Base-by-base conservation (phyloP, 2,113 vertebrate genomes). In the Scomber japonicus region DNA sequence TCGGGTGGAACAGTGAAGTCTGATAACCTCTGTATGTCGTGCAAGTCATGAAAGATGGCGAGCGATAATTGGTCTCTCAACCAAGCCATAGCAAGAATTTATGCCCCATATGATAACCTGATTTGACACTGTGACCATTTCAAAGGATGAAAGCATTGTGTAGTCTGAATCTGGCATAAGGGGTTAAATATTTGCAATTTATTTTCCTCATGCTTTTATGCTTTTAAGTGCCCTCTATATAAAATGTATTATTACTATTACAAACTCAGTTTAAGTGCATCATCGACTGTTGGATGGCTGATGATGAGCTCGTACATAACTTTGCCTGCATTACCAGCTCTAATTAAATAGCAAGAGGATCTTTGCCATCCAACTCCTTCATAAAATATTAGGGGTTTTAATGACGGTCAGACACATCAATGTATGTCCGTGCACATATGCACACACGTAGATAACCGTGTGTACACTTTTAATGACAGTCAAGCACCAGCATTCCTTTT, bases 381-480 rank as follows among this genome's bases (percentile, higher is more conserved):
- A 82, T 89, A 75, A 90, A 88, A 88, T 79, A 89, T 89, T 80
- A 73, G 74, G 75, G 51, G 48, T 82, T 75, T 75, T 86, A 90
- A 90, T 80, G 80, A 76, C 17, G 63, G 84, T 65, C 84, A 83
- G 57, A 60, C 54, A 35, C 56, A 72, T 51, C 8, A 59, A 67
- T 45, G 31, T 55, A 59, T 61, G 69, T 27, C 15, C 46, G 5
- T 40, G 27, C 69, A 50, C 56, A 48, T 15, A 31, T 40, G 8
- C 73, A 54, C 61, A 60, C 45, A 69, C 46, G 65, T 63, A 55
- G 70, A 78, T 63, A 74, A n/a, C 48, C 57, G 19, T 63, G 53
- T 24, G 46, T 81, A 71, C 71, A 83, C 71, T 91, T 89, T 89
- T 89, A 89, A 90, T 86, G 87, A 82, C 78, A 91, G 63, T 76